Base-by-base conservation (phyloP, 2,797 vertebrate species). In the Ateles fusciceps region DNA sequence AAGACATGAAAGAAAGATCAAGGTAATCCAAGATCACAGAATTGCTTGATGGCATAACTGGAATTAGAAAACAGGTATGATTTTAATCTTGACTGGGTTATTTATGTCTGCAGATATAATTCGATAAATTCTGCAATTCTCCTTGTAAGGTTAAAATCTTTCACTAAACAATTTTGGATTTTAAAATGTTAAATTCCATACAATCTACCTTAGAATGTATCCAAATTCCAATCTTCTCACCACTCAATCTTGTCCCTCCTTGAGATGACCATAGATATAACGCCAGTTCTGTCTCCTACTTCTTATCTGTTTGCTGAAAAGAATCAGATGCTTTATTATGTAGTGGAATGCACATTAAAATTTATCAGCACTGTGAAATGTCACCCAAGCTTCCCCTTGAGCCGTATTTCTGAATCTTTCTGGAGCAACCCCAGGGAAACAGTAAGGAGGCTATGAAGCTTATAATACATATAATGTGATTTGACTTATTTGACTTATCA, bases 281-380 rank as follows among this genome's bases (percentile, higher is more conserved):
- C 39, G 30, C 59, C 87, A 76, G 94, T 95, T 76, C 57, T 88
- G 55, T 74, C 79, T 92, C 59, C 87, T 89, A 26, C 17, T 64
- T 50, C 83, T 88, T 89, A 85, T 89, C 83, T 96, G 55, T 84
- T 93, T 95, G 74, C 91, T 94, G 48, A 97, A 96, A 88, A 97
- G 76, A 95, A 87, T 95, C 44, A 94, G 83, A 79, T 94, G 33
- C 80, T 96, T 94, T 96, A 75, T 89, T 95, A 92, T 71, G 59
- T 64, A 72, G 55, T 44, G 68, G 79, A 92, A 89, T 74, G 52
- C 46, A 84, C 55, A 94, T 90, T 92, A 89, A 91, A 96, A 86
- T 97, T 96, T 81, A 85, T 89, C 55, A 78, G 72, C 59, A 42
- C 61, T 95, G 50, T 72, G 50, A 87, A 93, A 46, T 89, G 81